phyloP scores from a whole-genome alignment of 2,113 vertebrate genomes.

The Pycnonotus jocosus region DNA sequence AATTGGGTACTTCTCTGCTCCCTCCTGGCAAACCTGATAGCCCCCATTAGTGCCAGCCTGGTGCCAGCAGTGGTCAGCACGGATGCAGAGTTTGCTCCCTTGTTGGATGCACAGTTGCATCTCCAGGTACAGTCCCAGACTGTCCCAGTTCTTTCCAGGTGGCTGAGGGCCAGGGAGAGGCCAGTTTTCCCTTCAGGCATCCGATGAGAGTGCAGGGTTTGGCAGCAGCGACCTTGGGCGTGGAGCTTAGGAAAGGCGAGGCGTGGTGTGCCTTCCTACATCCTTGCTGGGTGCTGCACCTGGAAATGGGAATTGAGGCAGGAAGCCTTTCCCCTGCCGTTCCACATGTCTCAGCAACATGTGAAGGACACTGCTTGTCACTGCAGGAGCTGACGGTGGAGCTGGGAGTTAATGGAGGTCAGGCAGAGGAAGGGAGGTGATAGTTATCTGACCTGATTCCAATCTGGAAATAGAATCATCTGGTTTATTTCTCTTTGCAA shows the following conservation, averaged over 20 bases:
- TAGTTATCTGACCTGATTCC: neutral
- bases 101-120: neutral
- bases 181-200: neutral
- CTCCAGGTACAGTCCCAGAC: neutral
- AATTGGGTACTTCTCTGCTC: neutral
- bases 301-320: constrained; percentile 13
- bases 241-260: constrained; percentile 18
- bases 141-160: neutral
- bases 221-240: neutral
- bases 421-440: constrained; percentile 25
- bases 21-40: neutral
- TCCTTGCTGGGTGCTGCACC: neutral
- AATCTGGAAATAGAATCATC: neutral
- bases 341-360: constrained; percentile 46
- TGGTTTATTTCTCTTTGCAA: neutral
- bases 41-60: neutral
- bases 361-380: constrained; percentile 21
- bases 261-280: neutral
- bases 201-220: neutral
- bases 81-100: neutral
- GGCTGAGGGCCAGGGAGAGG: neutral
- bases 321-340: constrained; percentile 10
- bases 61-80: neutral
- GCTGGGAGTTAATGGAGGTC: neutral
- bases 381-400: neutral